Percentiles rank a stretch among this genome's conserved stretches.
phyloP scores from a whole-genome alignment of 1,140 invertebrate genomes.

The Pseudomyrmex concolor region DNA sequence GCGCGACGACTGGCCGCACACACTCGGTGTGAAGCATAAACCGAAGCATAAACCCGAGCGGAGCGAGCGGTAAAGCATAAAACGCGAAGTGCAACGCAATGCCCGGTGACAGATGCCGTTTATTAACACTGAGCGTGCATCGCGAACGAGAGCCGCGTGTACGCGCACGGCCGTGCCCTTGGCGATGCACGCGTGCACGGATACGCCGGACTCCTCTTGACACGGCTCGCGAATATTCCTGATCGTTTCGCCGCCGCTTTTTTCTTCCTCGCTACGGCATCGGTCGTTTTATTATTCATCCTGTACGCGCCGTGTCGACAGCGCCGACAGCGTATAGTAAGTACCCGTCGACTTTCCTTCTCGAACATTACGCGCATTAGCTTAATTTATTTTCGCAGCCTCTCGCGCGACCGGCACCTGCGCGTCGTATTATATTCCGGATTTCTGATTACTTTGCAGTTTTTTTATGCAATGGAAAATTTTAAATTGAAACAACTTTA shows the following conservation, averaged over 20 bases:
- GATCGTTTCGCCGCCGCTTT: constrained; percentile 18
- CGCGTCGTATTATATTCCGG: background rate
- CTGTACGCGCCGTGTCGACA: constrained; percentile 5
- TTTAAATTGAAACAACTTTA: background rate
- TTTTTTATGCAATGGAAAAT: background rate
- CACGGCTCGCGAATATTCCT: constrained; percentile 47
- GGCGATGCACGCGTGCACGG: no score
- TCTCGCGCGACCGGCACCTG: constrained; percentile 6
- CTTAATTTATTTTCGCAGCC: constrained; percentile 45
- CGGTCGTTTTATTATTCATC: constrained; percentile 67
- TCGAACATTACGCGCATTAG: constrained; percentile 42
- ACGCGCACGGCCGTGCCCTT: background rate
- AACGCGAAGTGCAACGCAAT: constrained; percentile 81
- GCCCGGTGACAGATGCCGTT: constrained; percentile 83
- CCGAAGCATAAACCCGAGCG: constrained; percentile 79
- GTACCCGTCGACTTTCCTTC: background rate
- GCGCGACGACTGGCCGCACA: constrained; percentile 63
- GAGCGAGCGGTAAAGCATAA: constrained; percentile 80
- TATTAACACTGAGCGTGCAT: constrained; percentile 78
- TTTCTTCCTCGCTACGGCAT: background rate
- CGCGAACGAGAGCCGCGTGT: constrained; percentile 18
- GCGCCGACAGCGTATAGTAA: constrained; percentile 10
- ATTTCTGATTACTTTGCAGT: background rate
- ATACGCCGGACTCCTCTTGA: constrained; percentile 12
- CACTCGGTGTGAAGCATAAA: constrained; percentile 83